Conservation (phyloP, 2,888 invertebrate genomes). For the Rhagium mordax region DNA sequence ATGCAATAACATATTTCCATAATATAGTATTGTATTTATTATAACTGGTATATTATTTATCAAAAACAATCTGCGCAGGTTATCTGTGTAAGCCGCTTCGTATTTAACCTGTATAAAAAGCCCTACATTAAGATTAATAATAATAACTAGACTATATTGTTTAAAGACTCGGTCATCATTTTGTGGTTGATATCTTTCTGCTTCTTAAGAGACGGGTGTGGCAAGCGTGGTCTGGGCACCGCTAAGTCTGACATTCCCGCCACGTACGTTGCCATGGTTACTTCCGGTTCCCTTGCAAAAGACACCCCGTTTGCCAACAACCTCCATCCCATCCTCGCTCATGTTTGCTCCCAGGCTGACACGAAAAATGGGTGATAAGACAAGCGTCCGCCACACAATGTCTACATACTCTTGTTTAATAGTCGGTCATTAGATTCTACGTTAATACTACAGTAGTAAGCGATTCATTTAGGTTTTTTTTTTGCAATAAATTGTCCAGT, state of each 20-base stretch:
- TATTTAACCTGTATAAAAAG: too few relatives aligned
- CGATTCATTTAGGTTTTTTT: not conserved
- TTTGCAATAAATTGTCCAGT: too few relatives aligned
- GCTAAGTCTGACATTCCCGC: constrained; percentile 61
- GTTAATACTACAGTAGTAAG: not conserved
- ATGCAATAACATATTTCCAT: too few relatives aligned
- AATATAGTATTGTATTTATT: too few relatives aligned
- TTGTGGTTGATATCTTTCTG: not conserved
- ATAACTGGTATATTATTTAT: too few relatives aligned
- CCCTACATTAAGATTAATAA: too few relatives aligned
- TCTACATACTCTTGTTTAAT: constrained; percentile 30
- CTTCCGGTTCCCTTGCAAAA: constrained; percentile 47
- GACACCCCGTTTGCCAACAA: constrained; percentile 40
- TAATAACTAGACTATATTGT: not conserved
- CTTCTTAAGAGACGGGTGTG: constrained; percentile 39
- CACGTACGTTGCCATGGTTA: constrained; percentile 61
- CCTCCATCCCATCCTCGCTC: constrained; percentile 20
- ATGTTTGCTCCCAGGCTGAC: constrained; percentile 24
- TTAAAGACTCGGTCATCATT: not conserved
- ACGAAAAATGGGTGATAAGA: constrained; percentile 34
- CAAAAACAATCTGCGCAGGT: too few relatives aligned
- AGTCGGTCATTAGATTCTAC: constrained; percentile 26
- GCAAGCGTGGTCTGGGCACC: constrained; percentile 54
- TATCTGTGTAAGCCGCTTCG: too few relatives aligned
- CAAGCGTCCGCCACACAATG: constrained; percentile 21